These are phyloP conservation scores for Cosmia trapezina DNA, from an alignment of 2,888 invertebrate genomes.

Conservation along the genomic window DNA sequence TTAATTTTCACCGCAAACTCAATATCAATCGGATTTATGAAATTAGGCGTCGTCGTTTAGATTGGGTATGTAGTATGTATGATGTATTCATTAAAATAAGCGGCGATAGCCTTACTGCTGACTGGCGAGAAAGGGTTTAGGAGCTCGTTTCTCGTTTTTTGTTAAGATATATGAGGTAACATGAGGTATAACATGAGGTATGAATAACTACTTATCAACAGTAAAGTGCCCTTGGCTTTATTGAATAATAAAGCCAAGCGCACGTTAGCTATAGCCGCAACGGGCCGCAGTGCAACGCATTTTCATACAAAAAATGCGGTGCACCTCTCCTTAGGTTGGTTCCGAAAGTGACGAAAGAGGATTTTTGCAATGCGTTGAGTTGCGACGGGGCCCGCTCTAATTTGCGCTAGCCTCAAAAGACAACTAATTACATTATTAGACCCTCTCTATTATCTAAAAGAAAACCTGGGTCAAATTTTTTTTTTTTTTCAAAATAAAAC, in stretches of 20 bases:
- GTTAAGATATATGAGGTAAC: no score
- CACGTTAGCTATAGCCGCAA: no score
- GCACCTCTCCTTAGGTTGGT: no score
- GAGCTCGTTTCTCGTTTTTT: no score
- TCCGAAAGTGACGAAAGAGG: no score
- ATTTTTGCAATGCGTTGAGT: no score
- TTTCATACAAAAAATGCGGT: no score
- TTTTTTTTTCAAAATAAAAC: background rate
- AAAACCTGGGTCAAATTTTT: no score
- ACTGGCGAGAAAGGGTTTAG: background rate
- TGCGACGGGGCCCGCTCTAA: no score
- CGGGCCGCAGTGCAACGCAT: no score
- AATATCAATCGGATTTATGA: constrained; percentile 29
- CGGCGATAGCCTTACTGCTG: no score
- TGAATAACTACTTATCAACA: background rate
- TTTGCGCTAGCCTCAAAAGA: background rate
- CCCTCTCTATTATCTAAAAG: background rate
- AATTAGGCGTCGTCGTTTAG: constrained; percentile 19
- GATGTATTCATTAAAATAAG: constrained; percentile 6
- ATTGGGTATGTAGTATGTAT: background rate
- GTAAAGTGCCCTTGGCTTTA: background rate
- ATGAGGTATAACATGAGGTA: no score
- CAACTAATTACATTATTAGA: background rate
- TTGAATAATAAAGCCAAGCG: background rate
- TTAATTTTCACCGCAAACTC: constrained; percentile 33